Base-by-base conservation (phyloP, 1,140 invertebrate species). In the Ptiloglossa arizonensis region DNA sequence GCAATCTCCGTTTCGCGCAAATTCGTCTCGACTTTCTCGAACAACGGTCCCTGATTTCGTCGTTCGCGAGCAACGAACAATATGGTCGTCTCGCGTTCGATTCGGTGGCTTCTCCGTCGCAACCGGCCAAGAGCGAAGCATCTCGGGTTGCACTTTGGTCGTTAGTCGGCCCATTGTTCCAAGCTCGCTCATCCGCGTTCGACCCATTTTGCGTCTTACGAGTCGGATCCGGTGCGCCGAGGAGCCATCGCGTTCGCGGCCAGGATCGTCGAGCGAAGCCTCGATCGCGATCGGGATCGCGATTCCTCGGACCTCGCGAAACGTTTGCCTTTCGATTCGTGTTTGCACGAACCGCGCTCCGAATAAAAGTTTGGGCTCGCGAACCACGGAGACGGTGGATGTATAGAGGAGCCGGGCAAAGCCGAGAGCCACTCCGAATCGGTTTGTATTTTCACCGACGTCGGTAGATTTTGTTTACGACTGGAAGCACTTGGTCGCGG, bases 131-230 rank as follows among this genome's bases (percentile, higher is more conserved):
- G n/a, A n/a, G 13, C 27, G n/a, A 44, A 66, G 66, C 67, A 66
- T 66, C 79, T 75, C 69, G 69, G 22, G n/a, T 70, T 69, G 75
- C 83, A 79, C 80, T 86, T 76, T 82, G 75, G 75, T 86, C 84
- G 85, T 86, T 86, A 86, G 84, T 69, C 70, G 67, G 13, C 19
- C 83, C 46, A 86, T 86, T 86, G 84, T 86, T 81, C 84, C 83
- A 71, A 24, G n/a, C n/a, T 54, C 44, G 72, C 70, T 85, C 82
- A 79, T 85, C 82, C 67, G 68, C 74, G 59, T 82, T 85, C 84
- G 83, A 85, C 83, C 84, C 38, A 82, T 86, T 86, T 85, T 71
- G 59, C 80, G 74, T 81, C 80, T 82, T 86, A 85, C 66, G 82
- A 85, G 81, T 85, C 74, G 48, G 56, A 15, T 69, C 52, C 81